phyloP scores from a whole-genome alignment of 2,888 invertebrate species.

The Isotomurus palustris region DNA sequence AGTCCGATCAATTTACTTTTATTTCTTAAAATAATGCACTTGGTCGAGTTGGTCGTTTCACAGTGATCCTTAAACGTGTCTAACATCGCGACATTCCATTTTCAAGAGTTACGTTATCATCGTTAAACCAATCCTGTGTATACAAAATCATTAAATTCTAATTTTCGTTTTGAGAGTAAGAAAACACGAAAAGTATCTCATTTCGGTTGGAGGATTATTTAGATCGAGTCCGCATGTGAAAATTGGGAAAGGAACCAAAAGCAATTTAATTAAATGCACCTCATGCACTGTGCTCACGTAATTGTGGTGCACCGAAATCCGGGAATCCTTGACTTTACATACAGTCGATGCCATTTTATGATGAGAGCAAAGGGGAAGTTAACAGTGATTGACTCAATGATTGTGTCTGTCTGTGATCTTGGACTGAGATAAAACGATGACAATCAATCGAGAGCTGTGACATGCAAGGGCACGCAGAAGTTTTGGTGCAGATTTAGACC shows the following conservation, averaged over 20 bases:
- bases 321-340: constrained; percentile 4
- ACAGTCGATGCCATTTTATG: too few species aligned
- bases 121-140: too few species aligned
- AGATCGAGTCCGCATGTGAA: background rate
- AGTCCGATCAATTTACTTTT: background rate
- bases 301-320: background rate
- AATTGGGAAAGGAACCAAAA: constrained; percentile 12
- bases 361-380: too few species aligned
- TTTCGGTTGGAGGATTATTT: background rate
- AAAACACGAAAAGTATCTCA: background rate
- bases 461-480: too few species aligned
- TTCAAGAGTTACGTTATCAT: background rate
- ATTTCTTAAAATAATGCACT: background rate
- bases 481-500: background rate
- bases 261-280: constrained; percentile 5
- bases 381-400: too few species aligned
- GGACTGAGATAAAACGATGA: background rate
- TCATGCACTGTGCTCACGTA: constrained; percentile 4
- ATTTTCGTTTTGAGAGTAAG: too few species aligned
- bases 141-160: too few species aligned
- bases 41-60: background rate
- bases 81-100: background rate
- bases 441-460: too few species aligned
- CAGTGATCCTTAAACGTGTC: too few species aligned
- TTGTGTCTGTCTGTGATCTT: too few species aligned